Conservation (phyloP, 2,797 vertebrate genomes). For the Echiichthys vipera region DNA sequence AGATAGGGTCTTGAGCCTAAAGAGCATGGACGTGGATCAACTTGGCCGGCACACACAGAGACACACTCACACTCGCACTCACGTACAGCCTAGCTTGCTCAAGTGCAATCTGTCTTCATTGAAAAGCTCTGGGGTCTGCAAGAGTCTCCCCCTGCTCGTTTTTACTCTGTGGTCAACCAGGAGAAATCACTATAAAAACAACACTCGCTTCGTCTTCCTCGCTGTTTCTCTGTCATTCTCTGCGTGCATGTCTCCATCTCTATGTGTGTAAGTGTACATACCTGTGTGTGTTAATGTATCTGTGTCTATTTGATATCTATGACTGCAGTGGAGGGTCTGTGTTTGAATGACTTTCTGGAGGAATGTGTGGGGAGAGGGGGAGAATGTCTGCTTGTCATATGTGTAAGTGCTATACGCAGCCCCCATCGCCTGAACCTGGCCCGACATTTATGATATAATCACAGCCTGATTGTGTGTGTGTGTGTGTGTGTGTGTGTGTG, state of each 20-base stretch:
- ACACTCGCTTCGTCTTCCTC: constrained; percentile 37
- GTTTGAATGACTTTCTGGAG: constrained; percentile 63
- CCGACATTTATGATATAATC: constrained; percentile 66
- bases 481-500: constrained; percentile 24
- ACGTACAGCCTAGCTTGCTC: constrained; percentile 49
- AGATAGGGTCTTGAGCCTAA: constrained; percentile 79
- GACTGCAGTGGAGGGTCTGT: constrained; percentile 67
- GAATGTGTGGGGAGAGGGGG: constrained; percentile 65
- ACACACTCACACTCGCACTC: constrained; percentile 44
- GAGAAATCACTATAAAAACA: constrained; percentile 62
- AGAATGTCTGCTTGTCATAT: constrained; percentile 70
- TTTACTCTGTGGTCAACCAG: constrained; percentile 46
- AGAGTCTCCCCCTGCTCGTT: constrained; percentile 53
- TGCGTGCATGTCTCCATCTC: constrained; percentile 21
- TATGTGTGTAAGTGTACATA: constrained; percentile 1
- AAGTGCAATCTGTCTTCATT: constrained; percentile 70
- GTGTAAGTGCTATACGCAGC: constrained; percentile 53
- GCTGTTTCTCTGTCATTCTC: constrained; percentile 14
- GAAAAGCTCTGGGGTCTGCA: constrained; percentile 44
- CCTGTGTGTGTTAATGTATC: constrained; percentile 3
- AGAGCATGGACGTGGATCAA: constrained; percentile 76
- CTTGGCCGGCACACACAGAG: constrained; percentile 58
- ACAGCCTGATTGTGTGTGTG: constrained; percentile 54
- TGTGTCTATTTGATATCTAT: constrained; percentile 69
- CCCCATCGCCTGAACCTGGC: constrained; percentile 49